Evolutionary conservation across 2,888 invertebrate genomes (phyloP).

Genomic region (Hemaris fuciformis): DNA sequence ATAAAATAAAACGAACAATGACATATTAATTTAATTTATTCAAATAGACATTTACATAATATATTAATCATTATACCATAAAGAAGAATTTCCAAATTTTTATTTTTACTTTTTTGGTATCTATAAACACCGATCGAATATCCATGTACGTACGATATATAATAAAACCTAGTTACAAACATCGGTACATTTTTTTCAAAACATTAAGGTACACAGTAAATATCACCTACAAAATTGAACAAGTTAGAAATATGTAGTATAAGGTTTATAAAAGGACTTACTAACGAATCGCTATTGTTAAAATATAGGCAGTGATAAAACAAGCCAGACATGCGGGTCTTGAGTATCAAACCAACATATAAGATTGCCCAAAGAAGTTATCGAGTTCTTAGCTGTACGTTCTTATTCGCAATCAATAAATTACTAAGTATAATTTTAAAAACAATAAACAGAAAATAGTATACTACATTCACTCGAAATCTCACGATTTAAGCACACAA

Average conservation of each 20-base stretch:
- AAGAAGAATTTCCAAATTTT: slow-evolving; percentile 74
- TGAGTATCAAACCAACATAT: slow-evolving; percentile 19
- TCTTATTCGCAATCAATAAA: slow-evolving; percentile 47
- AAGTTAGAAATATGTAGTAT: slow-evolving; percentile 67
- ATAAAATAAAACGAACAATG: slow-evolving; percentile 63
- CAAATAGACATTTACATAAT: slow-evolving; percentile 77
- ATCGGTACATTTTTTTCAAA: slow-evolving; percentile 73
- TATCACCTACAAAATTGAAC: slow-evolving; percentile 80
- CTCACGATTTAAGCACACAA: slow-evolving; percentile 61
- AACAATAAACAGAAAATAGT: slow-evolving; percentile 61
- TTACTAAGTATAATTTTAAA: slow-evolving; percentile 57
- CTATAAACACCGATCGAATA: slow-evolving; percentile 74
- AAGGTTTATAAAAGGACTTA: slow-evolving; percentile 77
- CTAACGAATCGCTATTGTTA: slow-evolving; percentile 60
- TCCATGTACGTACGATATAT: slow-evolving; percentile 58
- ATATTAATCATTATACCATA: slow-evolving; percentile 65
- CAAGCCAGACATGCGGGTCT: slow-evolving; percentile 29
- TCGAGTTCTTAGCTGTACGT: slow-evolving; percentile 27
- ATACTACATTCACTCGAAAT: slow-evolving; percentile 66
- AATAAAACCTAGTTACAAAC: slow-evolving; percentile 66
- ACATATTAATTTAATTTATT: slow-evolving; percentile 76
- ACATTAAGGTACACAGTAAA: slow-evolving; percentile 76
- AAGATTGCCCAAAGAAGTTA: slow-evolving; percentile 32
- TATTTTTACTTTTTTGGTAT: slow-evolving; percentile 74
- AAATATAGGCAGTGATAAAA: slow-evolving; percentile 77